Percentiles rank a stretch among this genome's conserved stretches.
Evolutionary conservation across 2,797 vertebrate genomes (phyloP).

Genomic region (Ctenosaura bakeri): DNA sequence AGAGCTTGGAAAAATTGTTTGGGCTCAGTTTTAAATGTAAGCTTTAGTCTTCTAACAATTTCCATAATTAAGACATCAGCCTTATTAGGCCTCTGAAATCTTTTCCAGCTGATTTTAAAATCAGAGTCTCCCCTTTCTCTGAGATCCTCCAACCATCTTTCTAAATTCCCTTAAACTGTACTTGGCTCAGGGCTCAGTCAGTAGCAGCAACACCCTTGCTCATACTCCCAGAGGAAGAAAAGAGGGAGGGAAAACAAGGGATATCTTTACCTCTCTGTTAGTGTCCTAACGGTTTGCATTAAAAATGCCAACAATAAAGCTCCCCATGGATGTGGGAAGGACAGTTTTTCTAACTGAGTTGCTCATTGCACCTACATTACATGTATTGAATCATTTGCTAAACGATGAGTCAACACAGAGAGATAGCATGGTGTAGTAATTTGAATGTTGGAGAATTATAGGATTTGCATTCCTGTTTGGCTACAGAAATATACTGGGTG

Average conservation of each 20-base stretch:
- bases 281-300: neutral
- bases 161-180: neutral
- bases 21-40: neutral
- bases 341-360: neutral
- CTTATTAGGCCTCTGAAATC: neutral
- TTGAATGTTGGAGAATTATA: too few species aligned
- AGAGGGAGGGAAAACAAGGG: too few species aligned
- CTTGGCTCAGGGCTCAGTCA: neutral
- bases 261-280: neutral
- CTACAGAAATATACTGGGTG: too few species aligned
- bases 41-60: neutral
- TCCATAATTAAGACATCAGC: neutral
- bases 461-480: too few species aligned
- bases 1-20: neutral
- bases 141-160: neutral
- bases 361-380: neutral
- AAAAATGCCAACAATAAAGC: neutral
- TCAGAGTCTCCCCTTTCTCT: neutral
- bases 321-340: neutral
- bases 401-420: too few species aligned
- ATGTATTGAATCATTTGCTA: too few species aligned
- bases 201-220: neutral
- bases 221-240: neutral
- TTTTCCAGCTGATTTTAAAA: neutral
- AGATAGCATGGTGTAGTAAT: too few species aligned